Percentiles rank a stretch among this genome's conserved stretches.
These are phyloP conservation scores for Trisateles emortualis DNA, from an alignment of 2,888 invertebrate species.

Conservation along the genomic window DNA sequence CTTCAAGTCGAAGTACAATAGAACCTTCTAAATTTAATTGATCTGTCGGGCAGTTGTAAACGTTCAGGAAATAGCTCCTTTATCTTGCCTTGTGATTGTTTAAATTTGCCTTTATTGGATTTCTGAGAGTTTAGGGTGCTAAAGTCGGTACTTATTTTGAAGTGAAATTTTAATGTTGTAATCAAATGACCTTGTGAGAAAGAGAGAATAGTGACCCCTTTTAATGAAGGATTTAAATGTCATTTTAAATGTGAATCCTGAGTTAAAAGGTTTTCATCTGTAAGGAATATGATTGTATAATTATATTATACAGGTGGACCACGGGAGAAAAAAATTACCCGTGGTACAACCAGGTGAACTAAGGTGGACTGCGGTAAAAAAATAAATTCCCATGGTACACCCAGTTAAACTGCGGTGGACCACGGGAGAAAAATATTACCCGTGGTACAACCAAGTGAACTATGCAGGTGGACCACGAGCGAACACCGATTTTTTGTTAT, in stretches of 20 bases:
- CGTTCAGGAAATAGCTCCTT: constrained; percentile 20
- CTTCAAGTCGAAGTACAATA: constrained; percentile 26
- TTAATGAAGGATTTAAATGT: neutral
- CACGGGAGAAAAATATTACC: too few species aligned
- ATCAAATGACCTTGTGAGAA: neutral
- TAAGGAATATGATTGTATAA: too few species aligned
- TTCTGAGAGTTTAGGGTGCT: constrained; percentile 17
- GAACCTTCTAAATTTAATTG: constrained; percentile 33
- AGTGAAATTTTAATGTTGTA: constrained; percentile 8
- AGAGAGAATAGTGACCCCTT: neutral
- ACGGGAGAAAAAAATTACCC: too few species aligned
- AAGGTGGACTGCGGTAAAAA: too few species aligned
- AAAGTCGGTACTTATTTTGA: constrained; percentile 23
- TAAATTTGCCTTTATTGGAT: constrained; percentile 31
- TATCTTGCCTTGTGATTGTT: constrained; percentile 35
- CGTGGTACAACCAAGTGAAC: too few species aligned
- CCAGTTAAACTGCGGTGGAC: too few species aligned
- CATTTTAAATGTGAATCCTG: neutral
- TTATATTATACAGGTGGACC: too few species aligned
- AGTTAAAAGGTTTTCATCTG: neutral
- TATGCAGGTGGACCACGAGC: too few species aligned
- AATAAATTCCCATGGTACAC: too few species aligned
- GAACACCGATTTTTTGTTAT: too few species aligned
- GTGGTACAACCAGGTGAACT: too few species aligned
- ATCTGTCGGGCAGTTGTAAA: constrained; percentile 41